Evolutionary conservation across 2,888 invertebrate genomes (phyloP), one percentile per base, ranked within the genome.

Genomic region (Mayetiola destructor): DNA sequence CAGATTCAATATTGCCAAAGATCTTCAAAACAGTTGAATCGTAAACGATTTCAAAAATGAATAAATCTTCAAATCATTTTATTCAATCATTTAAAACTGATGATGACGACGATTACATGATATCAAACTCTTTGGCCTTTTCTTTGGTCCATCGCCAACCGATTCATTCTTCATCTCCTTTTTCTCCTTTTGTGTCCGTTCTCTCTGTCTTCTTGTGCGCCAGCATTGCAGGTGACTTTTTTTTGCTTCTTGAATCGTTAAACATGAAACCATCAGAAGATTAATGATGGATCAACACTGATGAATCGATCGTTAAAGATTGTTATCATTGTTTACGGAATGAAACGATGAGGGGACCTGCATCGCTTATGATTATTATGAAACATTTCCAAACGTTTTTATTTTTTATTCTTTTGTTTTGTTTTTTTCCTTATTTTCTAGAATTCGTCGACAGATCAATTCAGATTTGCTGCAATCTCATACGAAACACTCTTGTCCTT

Each of bases 201-300:
- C 36, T 36, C 36, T 4, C 36, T 32, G 32, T 32, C 8, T 32
- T 6, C 12, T 6, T 32, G 32, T 32, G 32, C 12, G 32, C 12
- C 8, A 9, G 32, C 12, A 36, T n/a, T 36, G 39, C 39, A n/a
- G 39, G 16, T 39, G 39, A 20, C 39, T 4, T 39, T 39, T 39
- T 39, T 36, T 12, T 36, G 36, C n/a, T 36, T 12, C 36, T 36
- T n/a, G 3, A 12, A n/a, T n/a, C 36, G 3, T 39, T 39, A 3
- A n/a, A n/a, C n/a, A n/a, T n/a, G n/a, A n/a, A n/a, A n/a, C 42
- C 3, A 9, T 36, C 42, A 4, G 12, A 48, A 23, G 48, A 48
- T 48, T 48, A 48, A 48, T 48, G 48, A 48, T 27, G 27, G 48
- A 48, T 48, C 48, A 48, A n/a, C n/a, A 42, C n/a, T 27, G 48